Percentiles rank a stretch among this genome's conserved stretches.
phyloP scores from a whole-genome alignment of 2,113 vertebrate species.

The Zosterops borbonicus region DNA sequence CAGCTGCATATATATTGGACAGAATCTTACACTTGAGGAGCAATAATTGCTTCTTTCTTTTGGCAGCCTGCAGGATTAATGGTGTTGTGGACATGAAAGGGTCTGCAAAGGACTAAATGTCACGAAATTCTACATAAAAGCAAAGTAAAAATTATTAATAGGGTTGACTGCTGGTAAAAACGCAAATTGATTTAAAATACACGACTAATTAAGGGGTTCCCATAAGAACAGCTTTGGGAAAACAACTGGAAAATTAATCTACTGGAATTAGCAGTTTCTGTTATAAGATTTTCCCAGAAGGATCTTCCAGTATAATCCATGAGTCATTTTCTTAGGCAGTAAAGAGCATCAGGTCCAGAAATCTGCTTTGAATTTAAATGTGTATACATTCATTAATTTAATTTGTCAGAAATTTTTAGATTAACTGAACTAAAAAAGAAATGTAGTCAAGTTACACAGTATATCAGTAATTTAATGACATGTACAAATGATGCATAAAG shows the following conservation, averaged over 20 bases:
- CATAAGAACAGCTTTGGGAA: neutral
- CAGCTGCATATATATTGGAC: neutral
- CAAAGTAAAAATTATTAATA: constrained; percentile 12
- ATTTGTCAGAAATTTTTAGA: neutral
- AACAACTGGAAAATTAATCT: constrained; percentile 39
- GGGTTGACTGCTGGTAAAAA: neutral
- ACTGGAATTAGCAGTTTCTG: constrained; percentile 29
- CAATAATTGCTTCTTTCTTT: neutral
- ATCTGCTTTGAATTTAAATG: neutral
- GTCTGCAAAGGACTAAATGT: neutral
- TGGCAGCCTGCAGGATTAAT: neutral
- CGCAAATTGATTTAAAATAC: constrained; percentile 2
- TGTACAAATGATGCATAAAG: neutral
- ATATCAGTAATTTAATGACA: neutral
- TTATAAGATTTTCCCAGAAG: constrained; percentile 37
- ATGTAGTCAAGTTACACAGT: neutral
- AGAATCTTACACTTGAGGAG: neutral
- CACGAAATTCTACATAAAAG: neutral
- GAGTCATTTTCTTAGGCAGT: neutral
- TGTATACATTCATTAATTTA: neutral
- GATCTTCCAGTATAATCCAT: neutral
- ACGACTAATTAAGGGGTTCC: neutral
- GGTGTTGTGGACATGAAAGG: neutral
- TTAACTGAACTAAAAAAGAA: neutral
- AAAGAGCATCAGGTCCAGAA: neutral